phyloP scores from a whole-genome alignment of 2,113 vertebrate genomes.

The Mesembrinibis cayennensis region DNA sequence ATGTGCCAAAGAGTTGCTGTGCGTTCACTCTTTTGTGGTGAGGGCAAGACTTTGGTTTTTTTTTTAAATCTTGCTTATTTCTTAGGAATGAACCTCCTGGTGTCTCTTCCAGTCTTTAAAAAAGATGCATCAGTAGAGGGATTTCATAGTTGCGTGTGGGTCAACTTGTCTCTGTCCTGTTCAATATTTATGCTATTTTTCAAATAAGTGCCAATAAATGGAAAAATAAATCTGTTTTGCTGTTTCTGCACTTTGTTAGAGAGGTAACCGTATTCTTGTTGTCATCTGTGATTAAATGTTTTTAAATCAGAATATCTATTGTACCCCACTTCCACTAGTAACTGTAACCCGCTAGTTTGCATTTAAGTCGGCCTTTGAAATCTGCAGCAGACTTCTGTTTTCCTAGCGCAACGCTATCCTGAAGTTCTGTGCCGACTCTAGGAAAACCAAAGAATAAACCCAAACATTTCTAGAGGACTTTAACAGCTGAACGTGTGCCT shows the following conservation, averaged over 20 bases:
- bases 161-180: slow-evolving; percentile 47
- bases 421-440: neutral
- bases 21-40: neutral
- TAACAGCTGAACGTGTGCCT: rapidly evolving
- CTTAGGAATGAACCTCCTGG: neutral
- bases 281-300: neutral
- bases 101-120: neutral
- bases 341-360: neutral
- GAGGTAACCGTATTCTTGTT: neutral
- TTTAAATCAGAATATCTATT: neutral
- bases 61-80: neutral
- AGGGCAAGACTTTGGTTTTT: neutral
- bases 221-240: neutral
- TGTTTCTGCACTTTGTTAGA: neutral
- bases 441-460: neutral
- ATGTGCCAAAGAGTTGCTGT: slow-evolving; percentile 43
- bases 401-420: neutral
- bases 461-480: neutral
- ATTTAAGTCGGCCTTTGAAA: neutral
- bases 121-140: neutral
- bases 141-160: neutral
- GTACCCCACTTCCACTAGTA: neutral
- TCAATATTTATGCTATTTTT: slow-evolving; percentile 58
- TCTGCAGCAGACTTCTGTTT: neutral
- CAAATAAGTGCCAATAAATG: slow-evolving; percentile 62